Evolutionary conservation across 64 coral and sea anemone genomes (phyloP), one percentile per base, ranked within the genome.

Genomic region (Acropora tenuis): DNA sequence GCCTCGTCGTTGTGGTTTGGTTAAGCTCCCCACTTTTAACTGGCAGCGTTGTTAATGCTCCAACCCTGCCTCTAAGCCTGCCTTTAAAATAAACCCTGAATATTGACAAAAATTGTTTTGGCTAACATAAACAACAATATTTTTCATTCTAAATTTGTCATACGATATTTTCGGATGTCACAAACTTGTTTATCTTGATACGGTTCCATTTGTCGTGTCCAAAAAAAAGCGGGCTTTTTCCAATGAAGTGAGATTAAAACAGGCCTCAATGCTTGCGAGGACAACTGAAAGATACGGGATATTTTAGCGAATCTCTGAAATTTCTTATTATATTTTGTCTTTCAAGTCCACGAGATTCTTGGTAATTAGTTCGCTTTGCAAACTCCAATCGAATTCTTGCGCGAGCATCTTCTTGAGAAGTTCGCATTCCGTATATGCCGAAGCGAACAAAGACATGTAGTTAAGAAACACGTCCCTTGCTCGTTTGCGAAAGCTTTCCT

Each of bases 391-490:
- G 1, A 81, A 81, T 4, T 81, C 79, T 63, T 6, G 59, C 8
- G 55, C n/a, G 55, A 81, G 12, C 52, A 60, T 81, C 12, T 92
- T 48, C 48, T 92, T 81, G 1, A 92, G 72, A 71, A 76, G 69
- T 3, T 74, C 47, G 43, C 90, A 85, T 60, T 92, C 72, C 41
- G 47, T 19, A 43, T 72, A 80, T 17, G 90, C 48, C 6, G 80
- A 74, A 8, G 80, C 90, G 2, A 84, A 50, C 1, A 76, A 10
- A 8, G 90, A 92, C 1, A 81, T 81, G n/a, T 85, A 92, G 17
- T 83, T 92, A 40, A 86, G 45, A 16, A 76, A 77, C 1, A 92
- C 1, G 43, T 85, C 69, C 11, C 57, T 65, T 11, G 59, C 53
- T 15, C 60, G 61, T 5, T 41, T 61, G 90, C 80, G 78, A n/a